Percentiles rank a stretch among this genome's conserved stretches.
Conservation (phyloP, 2,797 vertebrate species). For the Parauchenoglanis ngamensis region DNA sequence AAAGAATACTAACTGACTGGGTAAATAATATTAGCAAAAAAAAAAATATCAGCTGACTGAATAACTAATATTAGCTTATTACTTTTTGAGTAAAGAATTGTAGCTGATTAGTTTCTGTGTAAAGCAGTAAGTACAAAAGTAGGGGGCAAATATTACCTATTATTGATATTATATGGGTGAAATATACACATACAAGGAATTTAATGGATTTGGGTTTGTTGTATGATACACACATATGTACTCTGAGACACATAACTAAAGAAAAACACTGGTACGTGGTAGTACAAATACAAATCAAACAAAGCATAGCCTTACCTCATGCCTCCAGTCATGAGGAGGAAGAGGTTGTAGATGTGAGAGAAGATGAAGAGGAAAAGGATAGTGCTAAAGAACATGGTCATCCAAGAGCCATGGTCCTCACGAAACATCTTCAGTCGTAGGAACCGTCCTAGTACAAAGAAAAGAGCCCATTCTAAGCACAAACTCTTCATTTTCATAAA, state of each 20-base stretch:
- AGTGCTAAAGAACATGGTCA: conserved; percentile 98
- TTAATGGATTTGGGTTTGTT: background rate
- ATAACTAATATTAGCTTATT: background rate
- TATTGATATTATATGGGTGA: background rate
- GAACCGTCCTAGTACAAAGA: conserved; percentile 81
- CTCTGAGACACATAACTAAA: background rate
- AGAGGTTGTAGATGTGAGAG: conserved; percentile 95
- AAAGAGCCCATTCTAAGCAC: background rate
- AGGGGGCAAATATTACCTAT: background rate
- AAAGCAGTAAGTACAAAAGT: background rate
- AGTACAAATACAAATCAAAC: background rate
- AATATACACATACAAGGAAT: no score
- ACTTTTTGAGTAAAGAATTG: background rate
- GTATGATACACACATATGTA: background rate
- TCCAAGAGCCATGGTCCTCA: conserved; percentile 97
- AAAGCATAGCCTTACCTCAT: conserved; percentile 84
- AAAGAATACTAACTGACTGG: background rate
- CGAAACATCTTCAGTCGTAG: conserved; percentile 96
- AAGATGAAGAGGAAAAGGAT: conserved; percentile 98
- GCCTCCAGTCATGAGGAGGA: conserved; percentile 88
- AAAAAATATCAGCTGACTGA: background rate
- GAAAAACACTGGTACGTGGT: background rate
- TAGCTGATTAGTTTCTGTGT: background rate
- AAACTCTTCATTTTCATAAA: background rate
- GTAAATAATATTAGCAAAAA: background rate